Evolutionary conservation across 1,140 invertebrate genomes (phyloP).

Genomic region (Drosophila bocqueti): DNA sequence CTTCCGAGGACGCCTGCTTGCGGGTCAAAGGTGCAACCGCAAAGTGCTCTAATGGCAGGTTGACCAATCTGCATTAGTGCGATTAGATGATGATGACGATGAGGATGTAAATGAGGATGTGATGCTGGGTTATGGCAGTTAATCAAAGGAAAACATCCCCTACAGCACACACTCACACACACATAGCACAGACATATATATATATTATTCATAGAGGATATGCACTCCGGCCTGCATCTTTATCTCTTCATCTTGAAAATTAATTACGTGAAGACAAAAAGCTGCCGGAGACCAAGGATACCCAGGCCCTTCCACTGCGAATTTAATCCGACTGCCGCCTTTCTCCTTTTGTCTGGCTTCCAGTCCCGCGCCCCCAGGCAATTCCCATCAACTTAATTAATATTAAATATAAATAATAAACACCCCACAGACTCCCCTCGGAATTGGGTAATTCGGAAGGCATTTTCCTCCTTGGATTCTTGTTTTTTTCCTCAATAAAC

Average conservation of each 20-base stretch:
- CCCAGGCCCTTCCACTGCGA: background rate
- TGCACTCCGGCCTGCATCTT: slow-evolving; percentile 7
- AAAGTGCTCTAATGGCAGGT: slow-evolving; percentile 12
- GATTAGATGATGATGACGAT: slow-evolving; percentile 46
- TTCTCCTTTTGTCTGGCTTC: background rate
- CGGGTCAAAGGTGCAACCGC: slow-evolving; percentile 26
- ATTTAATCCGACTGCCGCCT: background rate
- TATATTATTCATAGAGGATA: slow-evolving; percentile 14
- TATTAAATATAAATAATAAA: slow-evolving; percentile 9
- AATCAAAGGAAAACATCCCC: slow-evolving; percentile 28
- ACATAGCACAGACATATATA: background rate
- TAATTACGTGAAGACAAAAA: slow-evolving; percentile 64
- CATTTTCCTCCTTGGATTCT: background rate
- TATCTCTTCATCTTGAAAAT: slow-evolving; percentile 55
- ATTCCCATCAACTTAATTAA: slow-evolving; percentile 1
- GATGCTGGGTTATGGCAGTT: slow-evolving; percentile 3
- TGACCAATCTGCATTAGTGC: slow-evolving; percentile 64
- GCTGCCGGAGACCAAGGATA: background rate
- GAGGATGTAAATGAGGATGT: background rate
- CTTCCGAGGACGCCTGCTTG: background rate
- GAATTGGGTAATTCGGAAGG: background rate
- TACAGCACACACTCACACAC: background rate
- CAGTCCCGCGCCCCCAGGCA: no score
- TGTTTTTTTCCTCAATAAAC: slow-evolving; percentile 20
- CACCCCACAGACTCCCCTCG: background rate